Conservation (phyloP, 2,888 invertebrate genomes). For the Rhaphigaster nebulosa region DNA sequence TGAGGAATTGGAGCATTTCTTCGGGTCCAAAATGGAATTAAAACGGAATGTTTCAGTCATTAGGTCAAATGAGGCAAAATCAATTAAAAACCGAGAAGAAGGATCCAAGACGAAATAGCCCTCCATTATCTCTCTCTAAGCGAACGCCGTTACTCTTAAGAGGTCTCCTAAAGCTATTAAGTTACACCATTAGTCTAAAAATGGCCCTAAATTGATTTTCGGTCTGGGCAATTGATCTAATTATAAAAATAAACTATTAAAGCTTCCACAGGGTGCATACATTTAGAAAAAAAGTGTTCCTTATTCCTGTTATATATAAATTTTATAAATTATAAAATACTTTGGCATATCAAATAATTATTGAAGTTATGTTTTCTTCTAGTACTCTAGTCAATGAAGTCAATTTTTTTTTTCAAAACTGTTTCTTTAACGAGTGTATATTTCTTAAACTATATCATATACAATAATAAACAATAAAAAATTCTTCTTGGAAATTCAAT, state of each 20-base stretch:
- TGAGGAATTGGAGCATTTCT: too few species aligned
- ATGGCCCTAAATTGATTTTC: neutral
- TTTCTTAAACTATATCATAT: too few species aligned
- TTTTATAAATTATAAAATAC: too few species aligned
- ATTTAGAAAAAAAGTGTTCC: neutral
- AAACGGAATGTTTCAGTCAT: neutral
- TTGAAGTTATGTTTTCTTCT: too few species aligned
- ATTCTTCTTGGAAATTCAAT: too few species aligned
- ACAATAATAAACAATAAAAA: too few species aligned
- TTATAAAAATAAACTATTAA: neutral
- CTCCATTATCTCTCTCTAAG: constrained; percentile 3
- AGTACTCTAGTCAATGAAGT: too few species aligned
- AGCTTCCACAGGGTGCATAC: neutral
- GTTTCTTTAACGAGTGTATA: too few species aligned
- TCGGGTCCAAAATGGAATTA: neutral
- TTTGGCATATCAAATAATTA: too few species aligned
- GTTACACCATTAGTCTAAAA: neutral
- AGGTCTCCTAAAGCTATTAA: neutral
- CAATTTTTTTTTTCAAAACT: too few species aligned
- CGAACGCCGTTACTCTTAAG: neutral
- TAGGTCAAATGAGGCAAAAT: neutral
- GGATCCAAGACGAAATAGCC: neutral
- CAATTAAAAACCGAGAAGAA: neutral
- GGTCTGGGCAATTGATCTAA: neutral
- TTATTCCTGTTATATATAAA: too few species aligned